Conservation (phyloP, 2,888 invertebrate genomes). For the Heliconius ethilla region DNA sequence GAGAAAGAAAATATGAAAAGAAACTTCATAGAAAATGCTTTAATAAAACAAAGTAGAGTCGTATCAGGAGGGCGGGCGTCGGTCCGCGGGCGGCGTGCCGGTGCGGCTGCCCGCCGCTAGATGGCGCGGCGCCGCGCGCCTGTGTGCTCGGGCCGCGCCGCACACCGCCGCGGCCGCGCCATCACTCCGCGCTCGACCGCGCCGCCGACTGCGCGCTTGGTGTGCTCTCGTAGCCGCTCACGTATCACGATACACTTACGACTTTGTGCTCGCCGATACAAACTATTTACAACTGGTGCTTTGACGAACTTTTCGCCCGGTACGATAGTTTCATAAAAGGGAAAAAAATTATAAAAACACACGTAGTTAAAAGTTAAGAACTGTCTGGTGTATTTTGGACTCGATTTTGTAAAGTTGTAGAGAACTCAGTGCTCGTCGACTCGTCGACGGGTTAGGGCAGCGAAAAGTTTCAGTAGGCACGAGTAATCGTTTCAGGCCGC, state of each 20-base stretch:
- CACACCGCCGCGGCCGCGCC: slow-evolving; percentile 67
- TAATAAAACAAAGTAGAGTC: slow-evolving; percentile 43
- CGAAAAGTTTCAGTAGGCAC: slow-evolving; percentile 43
- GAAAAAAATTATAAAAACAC: slow-evolving; percentile 26
- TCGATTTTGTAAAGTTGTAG: slow-evolving; percentile 44
- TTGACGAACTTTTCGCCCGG: slow-evolving; percentile 38
- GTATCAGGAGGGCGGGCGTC: slow-evolving; percentile 53
- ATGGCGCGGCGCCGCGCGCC: slow-evolving; percentile 68
- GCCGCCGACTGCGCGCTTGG: slow-evolving; percentile 76
- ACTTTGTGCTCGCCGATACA: slow-evolving; percentile 57
- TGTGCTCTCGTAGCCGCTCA: slow-evolving; percentile 58
- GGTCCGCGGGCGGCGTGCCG: slow-evolving; percentile 57
- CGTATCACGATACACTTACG: slow-evolving; percentile 70
- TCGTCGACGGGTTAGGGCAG: slow-evolving; percentile 40
- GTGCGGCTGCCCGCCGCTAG: slow-evolving; percentile 71
- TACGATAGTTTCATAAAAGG: slow-evolving; percentile 23
- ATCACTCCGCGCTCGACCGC: slow-evolving; percentile 80
- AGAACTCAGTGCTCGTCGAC: slow-evolving; percentile 41
- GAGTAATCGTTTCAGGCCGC: slow-evolving; percentile 45
- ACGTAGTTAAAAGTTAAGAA: slow-evolving; percentile 35
- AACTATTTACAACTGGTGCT: slow-evolving; percentile 47
- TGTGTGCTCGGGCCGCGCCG: slow-evolving; percentile 68
- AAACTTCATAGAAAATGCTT: not conserved
- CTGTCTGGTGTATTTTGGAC: slow-evolving; percentile 48
- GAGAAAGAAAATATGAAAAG: not conserved